Evolutionary conservation across 2,888 invertebrate species (phyloP).

Genomic region (Epistrophe eligans): DNA sequence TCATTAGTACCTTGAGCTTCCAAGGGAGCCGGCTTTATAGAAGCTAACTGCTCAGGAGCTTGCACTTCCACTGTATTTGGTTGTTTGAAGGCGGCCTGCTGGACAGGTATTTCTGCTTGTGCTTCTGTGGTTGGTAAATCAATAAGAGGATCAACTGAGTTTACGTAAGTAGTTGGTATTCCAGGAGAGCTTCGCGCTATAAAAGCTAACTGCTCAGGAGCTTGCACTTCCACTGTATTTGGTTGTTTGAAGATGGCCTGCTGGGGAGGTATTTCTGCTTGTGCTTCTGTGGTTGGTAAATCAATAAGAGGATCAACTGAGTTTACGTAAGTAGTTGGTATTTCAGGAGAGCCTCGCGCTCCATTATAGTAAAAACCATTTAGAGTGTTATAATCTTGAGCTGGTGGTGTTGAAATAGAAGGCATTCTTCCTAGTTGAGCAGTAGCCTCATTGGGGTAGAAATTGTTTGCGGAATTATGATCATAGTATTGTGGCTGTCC

Average conservation of each 20-base stretch:
- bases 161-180: neutral
- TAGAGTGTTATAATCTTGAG: neutral
- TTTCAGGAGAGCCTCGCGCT: neutral
- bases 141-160: neutral
- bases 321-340: neutral
- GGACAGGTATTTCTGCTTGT: neutral
- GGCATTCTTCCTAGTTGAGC: neutral
- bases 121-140: neutral
- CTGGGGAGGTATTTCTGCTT: neutral
- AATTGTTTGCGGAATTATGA: neutral
- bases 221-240: neutral
- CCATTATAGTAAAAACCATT: slow-evolving; percentile 17
- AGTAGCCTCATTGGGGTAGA: neutral
- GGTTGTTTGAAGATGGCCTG: neutral
- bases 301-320: slow-evolving; percentile 1
- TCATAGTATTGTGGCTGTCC: neutral
- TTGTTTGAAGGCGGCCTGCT: neutral
- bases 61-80: neutral
- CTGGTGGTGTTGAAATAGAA: neutral
- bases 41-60: neutral
- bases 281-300: neutral
- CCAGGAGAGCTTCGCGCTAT: too few species aligned
- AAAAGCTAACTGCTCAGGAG: neutral
- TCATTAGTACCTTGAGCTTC: too few species aligned
- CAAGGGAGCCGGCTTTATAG: too few species aligned